A percentile compares a stretch with the other conserved stretches of the same genome.
Conservation (phyloP, 1,140 invertebrate species). For the Drosophila gunungcola region DNA sequence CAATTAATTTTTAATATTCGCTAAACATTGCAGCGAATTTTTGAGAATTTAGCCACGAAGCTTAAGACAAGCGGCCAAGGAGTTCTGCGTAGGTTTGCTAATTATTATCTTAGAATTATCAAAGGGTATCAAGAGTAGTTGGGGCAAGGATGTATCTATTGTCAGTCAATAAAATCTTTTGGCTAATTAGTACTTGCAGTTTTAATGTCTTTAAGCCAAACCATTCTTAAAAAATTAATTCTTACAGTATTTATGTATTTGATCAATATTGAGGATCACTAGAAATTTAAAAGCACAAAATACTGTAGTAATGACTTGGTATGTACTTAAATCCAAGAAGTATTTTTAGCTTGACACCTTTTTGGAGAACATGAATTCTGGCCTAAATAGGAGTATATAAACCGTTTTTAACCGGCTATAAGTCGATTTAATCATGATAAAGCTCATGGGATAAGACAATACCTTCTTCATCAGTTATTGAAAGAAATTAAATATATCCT, state of each 20-base stretch:
- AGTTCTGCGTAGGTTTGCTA: slow-evolving; percentile 44
- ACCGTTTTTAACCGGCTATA: neutral
- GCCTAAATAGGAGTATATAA: no score
- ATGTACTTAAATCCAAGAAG: no score
- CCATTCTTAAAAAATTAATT: no score
- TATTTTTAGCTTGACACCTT: no score
- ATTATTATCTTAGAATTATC: slow-evolving; percentile 3
- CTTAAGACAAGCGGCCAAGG: slow-evolving; percentile 3
- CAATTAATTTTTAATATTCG: slow-evolving; percentile 79
- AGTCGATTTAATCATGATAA: neutral
- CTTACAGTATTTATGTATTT: no score
- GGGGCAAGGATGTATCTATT: neutral
- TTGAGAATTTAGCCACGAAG: slow-evolving; percentile 29
- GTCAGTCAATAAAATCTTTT: no score
- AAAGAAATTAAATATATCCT: neutral
- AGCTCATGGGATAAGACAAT: neutral
- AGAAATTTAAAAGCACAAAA: neutral
- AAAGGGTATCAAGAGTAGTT: slow-evolving; percentile 3
- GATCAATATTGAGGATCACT: no score
- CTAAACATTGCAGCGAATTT: slow-evolving; percentile 72
- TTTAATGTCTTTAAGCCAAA: no score
- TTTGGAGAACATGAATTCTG: no score
- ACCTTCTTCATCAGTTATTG: neutral
- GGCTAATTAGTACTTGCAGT: no score
- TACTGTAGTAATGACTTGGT: no score